A percentile compares a stretch with the other conserved stretches of the same genome.
Evolutionary conservation across 2,797 vertebrate species (phyloP).

Genomic region (Hydrophis major): DNA sequence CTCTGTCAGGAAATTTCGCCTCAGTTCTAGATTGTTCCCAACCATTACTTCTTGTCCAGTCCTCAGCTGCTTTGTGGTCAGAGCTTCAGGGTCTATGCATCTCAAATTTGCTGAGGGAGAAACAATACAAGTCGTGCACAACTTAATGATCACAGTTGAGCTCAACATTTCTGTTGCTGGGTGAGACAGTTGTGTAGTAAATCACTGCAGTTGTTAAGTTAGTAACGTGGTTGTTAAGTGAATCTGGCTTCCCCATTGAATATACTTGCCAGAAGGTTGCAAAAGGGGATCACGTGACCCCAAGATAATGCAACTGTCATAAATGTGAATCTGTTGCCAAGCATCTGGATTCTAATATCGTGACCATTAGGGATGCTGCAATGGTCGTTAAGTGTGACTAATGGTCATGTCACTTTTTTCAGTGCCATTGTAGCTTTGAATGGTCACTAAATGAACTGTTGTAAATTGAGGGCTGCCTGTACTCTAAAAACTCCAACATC

Average conservation of each 20-base stretch:
- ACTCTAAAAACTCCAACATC: neutral
- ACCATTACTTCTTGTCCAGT: neutral
- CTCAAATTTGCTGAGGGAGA: neutral
- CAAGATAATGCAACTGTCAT: fast-evolving
- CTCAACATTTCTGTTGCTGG: neutral
- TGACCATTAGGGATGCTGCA: neutral
- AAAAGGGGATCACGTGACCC: neutral
- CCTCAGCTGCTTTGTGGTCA: neutral
- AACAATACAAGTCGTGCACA: neutral
- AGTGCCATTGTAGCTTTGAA: neutral
- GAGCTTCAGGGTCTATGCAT: neutral
- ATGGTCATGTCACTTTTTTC: neutral
- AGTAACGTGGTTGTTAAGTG: no score
- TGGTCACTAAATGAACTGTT: neutral
- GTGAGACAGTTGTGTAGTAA: neutral
- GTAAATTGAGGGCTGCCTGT: neutral
- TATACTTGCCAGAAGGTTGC: neutral
- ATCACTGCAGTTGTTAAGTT: no score
- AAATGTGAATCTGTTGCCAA: neutral
- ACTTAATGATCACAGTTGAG: neutral
- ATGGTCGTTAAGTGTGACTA: neutral
- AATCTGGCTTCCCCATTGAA: neutral
- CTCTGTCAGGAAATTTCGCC: neutral
- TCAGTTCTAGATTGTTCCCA: neutral
- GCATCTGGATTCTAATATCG: neutral